Base-by-base conservation (phyloP, 2,113 vertebrate species). In the Grallaria varia region DNA sequence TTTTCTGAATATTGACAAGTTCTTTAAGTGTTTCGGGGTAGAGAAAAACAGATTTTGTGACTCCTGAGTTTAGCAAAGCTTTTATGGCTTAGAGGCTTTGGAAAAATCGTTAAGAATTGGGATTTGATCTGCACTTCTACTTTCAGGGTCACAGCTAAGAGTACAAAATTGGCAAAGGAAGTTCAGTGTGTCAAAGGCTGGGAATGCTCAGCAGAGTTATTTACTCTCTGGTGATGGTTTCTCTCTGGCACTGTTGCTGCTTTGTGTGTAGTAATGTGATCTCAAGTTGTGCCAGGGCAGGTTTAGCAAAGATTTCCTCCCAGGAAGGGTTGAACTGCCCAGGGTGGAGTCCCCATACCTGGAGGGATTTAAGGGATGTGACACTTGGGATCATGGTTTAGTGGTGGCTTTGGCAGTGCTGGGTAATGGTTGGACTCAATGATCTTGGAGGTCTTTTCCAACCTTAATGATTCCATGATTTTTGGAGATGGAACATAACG, bases 71-170 rank as follows among this genome's bases (percentile, higher is more conserved):
- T 30, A 87, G 79, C 39, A 85, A 59, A 85, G 59, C 75, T 85
- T 88, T 80, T 20, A 33, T 90, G 67, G 59, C 79, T 90, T 94
- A 87, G 80, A 79, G 90, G 75, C 88, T 97, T 93, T 91, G 78
- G 74, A 75, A 91, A 85, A 85, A 85, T 89, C 79, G 3, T 37
- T 66, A 42, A 45, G 68, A 87, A 59, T 82, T 80, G 74, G 64
- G 71, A 67, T 86, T 69, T 85, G 74, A 76, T 80, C 35, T 60
- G 67, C 7, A 17, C 81, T 94, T 82, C 30, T 13, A 20, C 82
- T 69, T 87, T 87, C 40, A 73, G 75, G 63, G 82, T 87, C 79
- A 71, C 45, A 91, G 72, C 67, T 45, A 12, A 3, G 27, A 76
- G 66, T 23, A 27, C 14, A 45, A 42, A 84, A 69, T 5, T 40